Percentiles rank a stretch among this genome's conserved stretches.
phyloP scores from a whole-genome alignment of 2,888 invertebrate genomes.

The Blastobasis lacticolella region DNA sequence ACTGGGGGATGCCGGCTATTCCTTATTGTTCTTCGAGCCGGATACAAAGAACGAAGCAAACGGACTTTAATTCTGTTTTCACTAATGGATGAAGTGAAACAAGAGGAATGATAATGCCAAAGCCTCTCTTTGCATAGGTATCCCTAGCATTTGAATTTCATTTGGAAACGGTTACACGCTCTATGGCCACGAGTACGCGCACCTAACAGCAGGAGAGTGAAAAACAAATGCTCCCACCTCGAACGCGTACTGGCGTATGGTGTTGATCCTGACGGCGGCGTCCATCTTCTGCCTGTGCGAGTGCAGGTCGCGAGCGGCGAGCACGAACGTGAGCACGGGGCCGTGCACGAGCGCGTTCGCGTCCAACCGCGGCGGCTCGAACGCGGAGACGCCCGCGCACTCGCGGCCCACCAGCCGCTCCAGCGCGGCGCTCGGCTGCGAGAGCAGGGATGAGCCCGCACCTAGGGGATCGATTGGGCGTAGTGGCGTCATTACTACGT shows the following conservation, averaged over 20 bases:
- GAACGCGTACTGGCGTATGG: slow-evolving; percentile 89
- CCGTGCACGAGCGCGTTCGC: slow-evolving; percentile 78
- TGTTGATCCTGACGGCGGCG: slow-evolving; percentile 86
- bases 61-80: too few species aligned
- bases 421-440: slow-evolving; percentile 91
- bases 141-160: too few species aligned
- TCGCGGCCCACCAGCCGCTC: slow-evolving; percentile 80
- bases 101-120: too few species aligned
- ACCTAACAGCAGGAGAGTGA: too few species aligned
- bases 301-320: slow-evolving; percentile 89
- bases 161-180: too few species aligned
- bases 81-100: too few species aligned
- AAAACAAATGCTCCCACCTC: slow-evolving; percentile 69
- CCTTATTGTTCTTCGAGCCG: too few species aligned
- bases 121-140: too few species aligned
- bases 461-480: slow-evolving; percentile 53
- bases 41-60: too few species aligned
- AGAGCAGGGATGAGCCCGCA: slow-evolving; percentile 85
- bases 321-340: slow-evolving; percentile 91
- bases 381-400: slow-evolving; percentile 45
- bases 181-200: too few species aligned
- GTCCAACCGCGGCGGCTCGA: slow-evolving; percentile 56
- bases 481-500: too few species aligned
- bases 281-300: slow-evolving; percentile 90
- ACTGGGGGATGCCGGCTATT: too few species aligned